Conservation (phyloP, 2,797 vertebrate species). For the Sebastes elongatus region DNA sequence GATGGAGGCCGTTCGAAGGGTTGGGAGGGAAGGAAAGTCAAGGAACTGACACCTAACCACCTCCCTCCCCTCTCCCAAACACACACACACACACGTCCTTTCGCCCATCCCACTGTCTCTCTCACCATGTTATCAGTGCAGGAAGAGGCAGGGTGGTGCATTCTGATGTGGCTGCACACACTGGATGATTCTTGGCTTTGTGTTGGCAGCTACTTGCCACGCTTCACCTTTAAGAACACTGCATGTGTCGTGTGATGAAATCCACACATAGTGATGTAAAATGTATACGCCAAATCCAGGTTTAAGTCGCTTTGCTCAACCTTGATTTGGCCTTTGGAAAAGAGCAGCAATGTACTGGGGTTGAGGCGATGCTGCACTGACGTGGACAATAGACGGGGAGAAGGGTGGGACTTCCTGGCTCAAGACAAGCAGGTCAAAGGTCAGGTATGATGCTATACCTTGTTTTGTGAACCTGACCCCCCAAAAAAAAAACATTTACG, state of each 20-base stretch:
- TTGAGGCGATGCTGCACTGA: conserved; percentile 63
- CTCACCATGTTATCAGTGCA: conserved; percentile 82
- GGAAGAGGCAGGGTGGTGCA: conserved; percentile 80
- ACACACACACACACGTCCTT: conserved; percentile 16
- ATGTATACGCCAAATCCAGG: background rate
- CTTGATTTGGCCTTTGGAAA: conserved; percentile 11
- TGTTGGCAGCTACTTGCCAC: background rate
- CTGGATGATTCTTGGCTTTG: conserved; percentile 53
- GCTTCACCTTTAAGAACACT: conserved; percentile 26
- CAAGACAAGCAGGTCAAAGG: conserved; percentile 80
- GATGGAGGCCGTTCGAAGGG: conserved; percentile 69
- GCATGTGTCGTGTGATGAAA: background rate
- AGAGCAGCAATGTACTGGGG: conserved; percentile 29
- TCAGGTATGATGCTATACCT: conserved; percentile 68
- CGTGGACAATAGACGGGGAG: conserved; percentile 77
- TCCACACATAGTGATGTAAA: background rate
- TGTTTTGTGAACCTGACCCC: conserved; percentile 35
- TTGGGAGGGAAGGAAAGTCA: conserved; percentile 67
- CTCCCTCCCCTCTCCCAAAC: conserved; percentile 19
- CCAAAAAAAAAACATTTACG: background rate
- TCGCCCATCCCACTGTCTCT: conserved; percentile 67
- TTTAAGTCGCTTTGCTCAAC: background rate
- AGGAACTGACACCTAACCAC: conserved; percentile 70
- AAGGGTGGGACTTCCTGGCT: conserved; percentile 85
- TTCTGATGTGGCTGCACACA: conserved; percentile 54